Evolutionary conservation across 2,888 invertebrate genomes (phyloP).

Genomic region (Diarsia brunnea): DNA sequence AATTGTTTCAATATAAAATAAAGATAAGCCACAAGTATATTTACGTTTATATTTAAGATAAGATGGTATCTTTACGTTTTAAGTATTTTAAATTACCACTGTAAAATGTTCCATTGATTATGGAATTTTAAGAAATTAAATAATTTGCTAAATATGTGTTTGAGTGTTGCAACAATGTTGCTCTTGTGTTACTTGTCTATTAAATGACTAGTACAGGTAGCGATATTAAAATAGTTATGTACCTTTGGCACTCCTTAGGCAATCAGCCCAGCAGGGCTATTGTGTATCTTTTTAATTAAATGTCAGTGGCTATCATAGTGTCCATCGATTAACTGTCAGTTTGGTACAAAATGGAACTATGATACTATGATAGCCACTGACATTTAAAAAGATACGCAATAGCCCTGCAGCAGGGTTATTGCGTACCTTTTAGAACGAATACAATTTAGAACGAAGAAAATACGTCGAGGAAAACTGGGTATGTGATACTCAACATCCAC

Average conservation of each 20-base stretch:
- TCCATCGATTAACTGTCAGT: too few species aligned
- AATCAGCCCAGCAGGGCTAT: too few species aligned
- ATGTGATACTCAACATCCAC: too few species aligned
- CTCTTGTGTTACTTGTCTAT: not conserved
- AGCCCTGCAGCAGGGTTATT: too few species aligned
- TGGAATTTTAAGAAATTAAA: not conserved
- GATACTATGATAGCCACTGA: too few species aligned
- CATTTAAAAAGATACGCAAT: too few species aligned
- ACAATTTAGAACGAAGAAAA: not conserved
- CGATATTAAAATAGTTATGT: not conserved
- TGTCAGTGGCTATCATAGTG: too few species aligned
- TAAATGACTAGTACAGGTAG: not conserved
- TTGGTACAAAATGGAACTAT: too few species aligned
- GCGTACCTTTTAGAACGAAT: too few species aligned
- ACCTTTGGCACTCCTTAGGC: not conserved
- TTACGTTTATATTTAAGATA: slow-evolving; percentile 50
- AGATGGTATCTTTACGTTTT: slow-evolving; percentile 25
- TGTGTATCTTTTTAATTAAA: too few species aligned
- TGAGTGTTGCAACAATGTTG: not conserved
- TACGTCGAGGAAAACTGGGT: not conserved
- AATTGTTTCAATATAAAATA: slow-evolving; percentile 44
- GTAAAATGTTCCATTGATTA: slow-evolving; percentile 23
- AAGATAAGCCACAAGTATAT: slow-evolving; percentile 44
- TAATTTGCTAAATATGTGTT: slow-evolving; percentile 1
- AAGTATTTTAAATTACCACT: slow-evolving; percentile 7